phyloP scores from a whole-genome alignment of 2,113 vertebrate genomes.

The Myodes glareolus region DNA sequence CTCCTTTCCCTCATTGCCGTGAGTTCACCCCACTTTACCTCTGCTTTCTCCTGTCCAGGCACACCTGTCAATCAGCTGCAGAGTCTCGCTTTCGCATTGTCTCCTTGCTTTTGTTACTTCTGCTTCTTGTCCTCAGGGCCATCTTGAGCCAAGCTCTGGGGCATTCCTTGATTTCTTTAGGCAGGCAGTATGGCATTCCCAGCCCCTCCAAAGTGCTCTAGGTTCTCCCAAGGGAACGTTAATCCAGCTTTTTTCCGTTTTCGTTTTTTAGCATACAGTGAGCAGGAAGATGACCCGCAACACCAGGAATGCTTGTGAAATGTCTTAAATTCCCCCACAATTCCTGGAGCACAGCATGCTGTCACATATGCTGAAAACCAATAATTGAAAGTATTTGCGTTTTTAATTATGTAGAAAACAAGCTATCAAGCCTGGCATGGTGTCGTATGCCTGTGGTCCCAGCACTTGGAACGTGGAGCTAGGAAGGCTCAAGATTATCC shows the following conservation, averaged over 20 bases:
- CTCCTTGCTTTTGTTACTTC: background rate
- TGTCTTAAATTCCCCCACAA: background rate
- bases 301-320: background rate
- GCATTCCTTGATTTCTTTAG: background rate
- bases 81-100: background rate
- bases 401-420: background rate
- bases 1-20: background rate
- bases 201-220: background rate
- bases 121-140: background rate
- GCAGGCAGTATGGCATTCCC: background rate
- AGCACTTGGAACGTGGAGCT: background rate
- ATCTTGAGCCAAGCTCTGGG: background rate
- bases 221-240: background rate
- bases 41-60: background rate
- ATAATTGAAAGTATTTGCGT: background rate
- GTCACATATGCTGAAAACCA: background rate
- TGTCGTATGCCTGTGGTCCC: background rate
- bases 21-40: background rate
- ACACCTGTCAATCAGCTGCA: rapidly evolving
- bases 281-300: background rate
- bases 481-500: background rate
- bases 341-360: background rate
- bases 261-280: background rate
- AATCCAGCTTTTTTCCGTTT: background rate
- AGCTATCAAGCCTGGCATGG: background rate